Evolutionary conservation across 2,797 vertebrate genomes (phyloP).

Genomic region (Spinibarbus caldwelli): DNA sequence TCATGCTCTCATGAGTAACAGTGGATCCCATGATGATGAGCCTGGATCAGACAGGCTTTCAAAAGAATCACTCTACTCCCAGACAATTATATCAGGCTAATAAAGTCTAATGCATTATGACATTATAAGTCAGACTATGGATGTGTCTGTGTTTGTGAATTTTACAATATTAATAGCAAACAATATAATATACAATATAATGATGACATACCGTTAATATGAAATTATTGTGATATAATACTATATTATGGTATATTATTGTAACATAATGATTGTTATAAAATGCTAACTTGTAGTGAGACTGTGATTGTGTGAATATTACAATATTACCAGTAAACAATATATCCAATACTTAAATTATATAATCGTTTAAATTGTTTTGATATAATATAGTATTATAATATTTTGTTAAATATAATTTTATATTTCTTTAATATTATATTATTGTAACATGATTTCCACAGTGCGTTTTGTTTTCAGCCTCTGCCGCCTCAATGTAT

Average conservation of each 20-base stretch:
- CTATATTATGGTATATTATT: neutral
- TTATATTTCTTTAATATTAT: neutral
- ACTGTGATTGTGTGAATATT: conserved; percentile 1
- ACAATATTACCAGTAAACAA: neutral
- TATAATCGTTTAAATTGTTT: no score
- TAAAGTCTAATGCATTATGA: conserved; percentile 11
- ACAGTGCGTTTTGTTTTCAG: no score
- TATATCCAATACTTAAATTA: no score
- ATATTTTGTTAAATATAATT: neutral
- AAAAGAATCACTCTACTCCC: conserved; percentile 31
- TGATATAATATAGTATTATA: no score
- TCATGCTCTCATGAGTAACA: conserved; percentile 27
- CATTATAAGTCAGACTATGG: conserved; percentile 22
- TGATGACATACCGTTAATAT: neutral
- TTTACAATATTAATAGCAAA: neutral
- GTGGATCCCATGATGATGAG: conserved; percentile 10
- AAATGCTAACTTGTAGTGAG: neutral
- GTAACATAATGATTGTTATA: neutral
- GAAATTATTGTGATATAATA: no score
- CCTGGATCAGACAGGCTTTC: conserved; percentile 33
- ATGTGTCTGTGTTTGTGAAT: conserved; percentile 2
- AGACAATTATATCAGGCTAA: conserved; percentile 41
- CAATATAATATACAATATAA: neutral
- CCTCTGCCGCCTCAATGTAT: no score
- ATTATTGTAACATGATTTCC: no score